Evolutionary conservation across 2,888 invertebrate species (phyloP), one percentile per base, ranked within the genome.

Genomic region (Drosophila robusta): DNA sequence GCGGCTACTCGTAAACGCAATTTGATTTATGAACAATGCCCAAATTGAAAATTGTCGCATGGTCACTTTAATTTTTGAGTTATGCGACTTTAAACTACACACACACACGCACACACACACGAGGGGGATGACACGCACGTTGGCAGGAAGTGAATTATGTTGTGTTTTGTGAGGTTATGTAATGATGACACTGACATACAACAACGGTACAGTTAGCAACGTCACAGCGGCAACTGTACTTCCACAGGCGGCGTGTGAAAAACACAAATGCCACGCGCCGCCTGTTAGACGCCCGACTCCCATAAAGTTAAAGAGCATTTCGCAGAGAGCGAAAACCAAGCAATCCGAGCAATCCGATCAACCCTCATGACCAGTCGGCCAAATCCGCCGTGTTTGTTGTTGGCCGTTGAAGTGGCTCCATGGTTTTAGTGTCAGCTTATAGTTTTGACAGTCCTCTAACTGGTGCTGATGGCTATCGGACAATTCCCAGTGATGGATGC

Each of bases 51-150:
- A 91, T 89, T 90, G 87, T 90, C 90, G 77, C 91, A 90, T 91
- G 90, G 90, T 90, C 90, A 90, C 91, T 90, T 90, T 90, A 89
- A 90, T 89, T 84, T 90, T 83, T 89, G 89, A 91, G 90, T 91
- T 91, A 91, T 90, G 89, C 89, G 83, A 85, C 82, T 86, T 82
- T 85, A 89, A 89, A 87, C 75, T 54, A 65, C 38, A 80, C 52
- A 52, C 50, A 42, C 22, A 47, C 52, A 11, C 32, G n/a, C 22
- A 5, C 26, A 68, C 26, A 41, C 24, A n/a, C 22, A 1, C 42
- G 49, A 29, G 74, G 74, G 77, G 70, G 71, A 75, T 73, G 79
- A 66, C 60, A 63, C 58, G 60, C 77, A 70, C 83, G 78, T 76
- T 42, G 63, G 22, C 62, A 52, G 85, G 89, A 89, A 91, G 91